Evolutionary conservation across 2,888 invertebrate species (phyloP).

Genomic region (Ochlodes sylvanus): DNA sequence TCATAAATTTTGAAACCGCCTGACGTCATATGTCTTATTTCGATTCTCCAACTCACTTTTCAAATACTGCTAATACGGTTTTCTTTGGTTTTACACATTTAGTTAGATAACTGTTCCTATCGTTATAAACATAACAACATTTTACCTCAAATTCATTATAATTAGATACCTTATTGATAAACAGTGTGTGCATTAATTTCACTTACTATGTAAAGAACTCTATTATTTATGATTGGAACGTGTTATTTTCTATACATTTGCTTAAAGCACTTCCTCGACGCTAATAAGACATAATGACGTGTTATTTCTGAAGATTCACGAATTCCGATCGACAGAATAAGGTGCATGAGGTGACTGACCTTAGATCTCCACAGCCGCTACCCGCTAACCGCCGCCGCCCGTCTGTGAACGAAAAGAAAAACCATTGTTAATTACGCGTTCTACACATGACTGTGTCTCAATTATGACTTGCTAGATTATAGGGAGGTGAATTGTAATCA

Average conservation of each 20-base stretch:
- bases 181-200: slow-evolving; percentile 58
- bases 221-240: slow-evolving; percentile 62
- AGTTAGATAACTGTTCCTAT: too few species aligned
- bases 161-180: slow-evolving; percentile 37
- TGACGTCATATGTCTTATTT: too few species aligned
- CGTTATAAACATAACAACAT: too few species aligned
- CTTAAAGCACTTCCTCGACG: slow-evolving; percentile 78
- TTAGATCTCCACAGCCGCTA: slow-evolving; percentile 68
- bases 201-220: slow-evolving; percentile 69
- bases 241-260: slow-evolving; percentile 77
- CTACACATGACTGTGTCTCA: slow-evolving; percentile 64
- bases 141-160: neutral
- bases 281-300: slow-evolving; percentile 81
- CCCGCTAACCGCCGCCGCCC: slow-evolving; percentile 64
- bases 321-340: slow-evolving; percentile 75
- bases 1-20: too few species aligned
- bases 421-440: slow-evolving; percentile 68
- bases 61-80: too few species aligned
- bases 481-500: slow-evolving; percentile 63
- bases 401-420: slow-evolving; percentile 73
- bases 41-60: too few species aligned
- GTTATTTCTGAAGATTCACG: slow-evolving; percentile 81
- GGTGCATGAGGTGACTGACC: slow-evolving; percentile 77
- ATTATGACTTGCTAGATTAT: slow-evolving; percentile 69
- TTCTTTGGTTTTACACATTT: too few species aligned